Conservation (phyloP, 2,113 vertebrate genomes). For the Gadus chalcogrammus region DNA sequence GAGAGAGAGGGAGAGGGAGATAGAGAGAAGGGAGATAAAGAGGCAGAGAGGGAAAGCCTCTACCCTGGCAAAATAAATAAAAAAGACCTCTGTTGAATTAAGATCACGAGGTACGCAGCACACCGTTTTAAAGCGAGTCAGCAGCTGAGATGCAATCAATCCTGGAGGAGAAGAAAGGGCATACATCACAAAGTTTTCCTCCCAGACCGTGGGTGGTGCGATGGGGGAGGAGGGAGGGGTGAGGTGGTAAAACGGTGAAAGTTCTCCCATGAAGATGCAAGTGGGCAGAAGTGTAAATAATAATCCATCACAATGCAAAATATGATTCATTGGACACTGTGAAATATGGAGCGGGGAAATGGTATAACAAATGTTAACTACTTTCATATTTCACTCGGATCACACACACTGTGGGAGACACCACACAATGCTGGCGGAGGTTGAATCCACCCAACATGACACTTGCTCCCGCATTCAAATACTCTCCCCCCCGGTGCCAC, state of each 20-base stretch:
- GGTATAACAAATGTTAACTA: slow-evolving; percentile 2
- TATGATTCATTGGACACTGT: slow-evolving; percentile 28
- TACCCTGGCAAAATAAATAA: not conserved
- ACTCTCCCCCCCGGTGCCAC: no score
- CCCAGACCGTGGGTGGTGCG: slow-evolving; percentile 13
- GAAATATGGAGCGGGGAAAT: slow-evolving; percentile 10
- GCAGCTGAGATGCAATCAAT: slow-evolving; percentile 48
- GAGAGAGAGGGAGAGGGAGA: not conserved
- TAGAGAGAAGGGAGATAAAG: not conserved
- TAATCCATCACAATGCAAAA: slow-evolving; percentile 37
- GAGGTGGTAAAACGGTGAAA: slow-evolving; percentile 2
- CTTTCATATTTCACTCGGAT: not conserved
- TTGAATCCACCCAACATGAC: no score
- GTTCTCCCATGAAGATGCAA: slow-evolving; percentile 15
- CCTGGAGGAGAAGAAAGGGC: slow-evolving; percentile 18
- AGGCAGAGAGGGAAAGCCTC: not conserved
- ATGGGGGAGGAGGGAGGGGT: not conserved
- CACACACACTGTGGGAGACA: no score
- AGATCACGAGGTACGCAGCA: slow-evolving; percentile 24
- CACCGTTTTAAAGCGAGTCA: slow-evolving; percentile 38
- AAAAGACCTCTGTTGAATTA: slow-evolving; percentile 26
- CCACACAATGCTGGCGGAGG: no score
- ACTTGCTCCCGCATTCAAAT: no score
- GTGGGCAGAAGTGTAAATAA: slow-evolving; percentile 29
- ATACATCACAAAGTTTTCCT: slow-evolving; percentile 37